phyloP scores from a whole-genome alignment of 2,113 vertebrate species.

The Boulengeromyrus knoepffleri region DNA sequence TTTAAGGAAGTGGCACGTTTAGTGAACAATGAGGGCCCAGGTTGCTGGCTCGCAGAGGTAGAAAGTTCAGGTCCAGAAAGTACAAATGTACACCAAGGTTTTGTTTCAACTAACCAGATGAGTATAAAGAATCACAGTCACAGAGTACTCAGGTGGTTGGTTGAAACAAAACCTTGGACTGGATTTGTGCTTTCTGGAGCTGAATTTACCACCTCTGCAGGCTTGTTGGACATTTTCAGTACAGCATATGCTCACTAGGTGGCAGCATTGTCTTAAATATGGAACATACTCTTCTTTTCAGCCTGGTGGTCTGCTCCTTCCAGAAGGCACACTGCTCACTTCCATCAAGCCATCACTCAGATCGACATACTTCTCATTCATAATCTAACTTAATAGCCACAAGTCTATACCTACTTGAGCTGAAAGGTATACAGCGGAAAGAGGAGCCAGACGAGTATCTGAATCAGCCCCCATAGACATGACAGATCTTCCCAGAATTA shows the following conservation, averaged over 20 bases:
- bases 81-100: background rate
- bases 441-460: background rate
- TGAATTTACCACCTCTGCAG: background rate
- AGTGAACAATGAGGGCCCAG: background rate
- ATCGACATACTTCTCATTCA: background rate
- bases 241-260: constrained; percentile 26
- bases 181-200: no score
- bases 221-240: background rate
- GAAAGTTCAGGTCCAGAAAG: background rate
- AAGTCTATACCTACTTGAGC: background rate
- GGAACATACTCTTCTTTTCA: background rate
- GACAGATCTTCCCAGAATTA: background rate
- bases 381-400: background rate
- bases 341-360: background rate
- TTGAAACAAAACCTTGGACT: no score
- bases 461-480: background rate
- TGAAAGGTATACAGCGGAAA: background rate
- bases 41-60: background rate
- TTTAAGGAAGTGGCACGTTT: background rate
- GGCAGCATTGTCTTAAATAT: constrained; percentile 34
- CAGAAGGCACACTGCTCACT: background rate
- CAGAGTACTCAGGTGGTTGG: no score
- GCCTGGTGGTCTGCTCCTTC: background rate
- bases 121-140: no score
- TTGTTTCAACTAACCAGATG: background rate